phyloP scores from a whole-genome alignment of 2,888 invertebrate species.

The Euclidia mi region DNA sequence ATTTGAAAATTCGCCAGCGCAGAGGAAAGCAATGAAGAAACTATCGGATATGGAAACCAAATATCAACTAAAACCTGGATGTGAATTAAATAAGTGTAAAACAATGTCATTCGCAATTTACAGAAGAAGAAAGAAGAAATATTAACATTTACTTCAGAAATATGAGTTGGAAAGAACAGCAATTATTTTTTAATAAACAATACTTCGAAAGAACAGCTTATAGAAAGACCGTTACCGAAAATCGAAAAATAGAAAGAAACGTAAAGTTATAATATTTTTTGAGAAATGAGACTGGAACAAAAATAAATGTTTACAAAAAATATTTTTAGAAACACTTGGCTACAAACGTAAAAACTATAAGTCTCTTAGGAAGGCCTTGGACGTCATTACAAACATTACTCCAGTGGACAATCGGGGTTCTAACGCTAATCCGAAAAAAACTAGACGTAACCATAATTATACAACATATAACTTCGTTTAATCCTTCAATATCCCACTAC shows the following conservation, averaged over 20 bases:
- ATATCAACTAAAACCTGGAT: constrained; percentile 4
- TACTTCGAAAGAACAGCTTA: background rate
- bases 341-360: background rate
- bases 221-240: constrained; percentile 1
- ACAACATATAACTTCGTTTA: constrained; percentile 11
- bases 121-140: background rate
- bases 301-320: background rate
- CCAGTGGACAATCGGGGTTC: background rate
- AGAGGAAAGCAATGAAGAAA: constrained; percentile 4
- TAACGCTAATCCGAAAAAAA: background rate
- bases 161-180: constrained; percentile 3
- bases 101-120: background rate
- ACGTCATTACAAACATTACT: background rate
- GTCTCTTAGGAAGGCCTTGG: background rate
- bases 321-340: constrained; percentile 5
- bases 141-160: background rate
- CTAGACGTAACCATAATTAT: background rate
- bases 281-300: background rate
- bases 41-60: background rate
- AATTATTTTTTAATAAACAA: constrained; percentile 4
- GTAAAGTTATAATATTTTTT: background rate
- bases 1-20: background rate
- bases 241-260: background rate
- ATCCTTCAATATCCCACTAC: constrained; percentile 15
- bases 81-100: background rate